Evolutionary conservation across 2,113 vertebrate species (phyloP).

Genomic region (Semicossyphus pulcher): DNA sequence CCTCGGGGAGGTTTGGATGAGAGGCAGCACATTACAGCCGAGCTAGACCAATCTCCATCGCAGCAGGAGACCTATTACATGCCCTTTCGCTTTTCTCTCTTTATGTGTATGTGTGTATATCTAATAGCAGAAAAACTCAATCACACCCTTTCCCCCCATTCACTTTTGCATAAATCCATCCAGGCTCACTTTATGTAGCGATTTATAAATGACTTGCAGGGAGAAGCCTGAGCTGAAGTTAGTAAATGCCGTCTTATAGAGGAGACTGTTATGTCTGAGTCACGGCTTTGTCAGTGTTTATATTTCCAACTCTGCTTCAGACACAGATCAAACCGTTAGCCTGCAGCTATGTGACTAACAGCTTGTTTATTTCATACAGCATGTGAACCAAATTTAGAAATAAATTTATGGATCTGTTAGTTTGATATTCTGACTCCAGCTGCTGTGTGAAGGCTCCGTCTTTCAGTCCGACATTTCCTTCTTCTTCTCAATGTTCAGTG

Average conservation of each 20-base stretch:
- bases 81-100: conserved; percentile 34
- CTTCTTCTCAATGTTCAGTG: neutral
- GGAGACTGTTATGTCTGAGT: conserved; percentile 22
- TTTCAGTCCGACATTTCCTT: neutral
- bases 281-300: conserved; percentile 29
- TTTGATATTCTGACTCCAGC: neutral
- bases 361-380: conserved; percentile 1
- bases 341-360: neutral
- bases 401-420: neutral
- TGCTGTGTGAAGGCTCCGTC: neutral
- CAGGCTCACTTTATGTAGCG: neutral
- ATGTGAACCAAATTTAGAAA: neutral
- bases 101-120: conserved; percentile 6
- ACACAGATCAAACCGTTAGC: conserved; percentile 19
- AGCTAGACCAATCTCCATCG: conserved; percentile 53
- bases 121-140: conserved; percentile 46
- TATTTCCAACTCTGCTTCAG: neutral
- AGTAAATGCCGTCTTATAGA: conserved; percentile 30
- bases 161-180: conserved; percentile 44
- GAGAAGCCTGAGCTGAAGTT: neutral
- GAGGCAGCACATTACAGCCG: conserved; percentile 21
- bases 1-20: conserved; percentile 30
- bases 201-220: conserved; percentile 32
- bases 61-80: conserved; percentile 55
- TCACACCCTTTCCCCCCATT: conserved; percentile 24